These are phyloP conservation scores for Sebastes schlegelii DNA, from an alignment of 2,113 vertebrate genomes.

Conservation along the genomic window DNA sequence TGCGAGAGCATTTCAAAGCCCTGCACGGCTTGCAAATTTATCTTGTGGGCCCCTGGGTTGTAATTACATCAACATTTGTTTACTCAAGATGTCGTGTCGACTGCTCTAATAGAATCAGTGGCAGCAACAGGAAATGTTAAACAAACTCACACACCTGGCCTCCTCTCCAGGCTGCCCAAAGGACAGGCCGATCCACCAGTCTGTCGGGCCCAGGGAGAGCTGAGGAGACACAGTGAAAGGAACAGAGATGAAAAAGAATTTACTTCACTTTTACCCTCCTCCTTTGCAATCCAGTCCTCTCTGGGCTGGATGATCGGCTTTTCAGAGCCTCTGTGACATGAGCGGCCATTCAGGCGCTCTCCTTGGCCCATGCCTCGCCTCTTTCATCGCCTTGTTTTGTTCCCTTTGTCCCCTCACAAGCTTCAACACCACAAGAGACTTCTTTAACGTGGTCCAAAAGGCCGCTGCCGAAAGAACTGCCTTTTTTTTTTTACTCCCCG, in stretches of 20 bases:
- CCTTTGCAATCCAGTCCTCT: conserved; percentile 19
- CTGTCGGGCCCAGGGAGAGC: conserved; percentile 82
- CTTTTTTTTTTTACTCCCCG: conserved; percentile 8
- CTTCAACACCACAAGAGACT: conserved; percentile 45
- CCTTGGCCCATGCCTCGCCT: conserved; percentile 22
- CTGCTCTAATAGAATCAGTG: conserved; percentile 1
- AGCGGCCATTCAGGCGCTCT: conserved; percentile 44
- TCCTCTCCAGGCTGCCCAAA: conserved; percentile 76
- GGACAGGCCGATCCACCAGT: conserved; percentile 93
- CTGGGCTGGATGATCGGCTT: conserved; percentile 6
- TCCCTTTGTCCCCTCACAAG: conserved; percentile 53
- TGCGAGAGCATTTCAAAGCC: neutral
- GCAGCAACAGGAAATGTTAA: neutral
- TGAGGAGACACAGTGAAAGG: conserved; percentile 59
- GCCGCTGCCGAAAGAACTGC: conserved; percentile 5
- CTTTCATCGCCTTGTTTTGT: conserved; percentile 56
- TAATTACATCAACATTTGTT: neutral
- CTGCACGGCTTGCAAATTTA: neutral
- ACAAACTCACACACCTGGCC: conserved; percentile 84
- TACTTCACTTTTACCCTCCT: conserved; percentile 12
- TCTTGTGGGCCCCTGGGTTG: neutral
- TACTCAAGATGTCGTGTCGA: neutral
- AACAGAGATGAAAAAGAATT: conserved; percentile 33
- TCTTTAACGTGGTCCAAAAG: conserved; percentile 43
- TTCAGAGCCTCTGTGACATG: conserved; percentile 34